Evolutionary conservation across 92 coral and sea anemone species (phyloP).

Genomic region (Porites evermanni): DNA sequence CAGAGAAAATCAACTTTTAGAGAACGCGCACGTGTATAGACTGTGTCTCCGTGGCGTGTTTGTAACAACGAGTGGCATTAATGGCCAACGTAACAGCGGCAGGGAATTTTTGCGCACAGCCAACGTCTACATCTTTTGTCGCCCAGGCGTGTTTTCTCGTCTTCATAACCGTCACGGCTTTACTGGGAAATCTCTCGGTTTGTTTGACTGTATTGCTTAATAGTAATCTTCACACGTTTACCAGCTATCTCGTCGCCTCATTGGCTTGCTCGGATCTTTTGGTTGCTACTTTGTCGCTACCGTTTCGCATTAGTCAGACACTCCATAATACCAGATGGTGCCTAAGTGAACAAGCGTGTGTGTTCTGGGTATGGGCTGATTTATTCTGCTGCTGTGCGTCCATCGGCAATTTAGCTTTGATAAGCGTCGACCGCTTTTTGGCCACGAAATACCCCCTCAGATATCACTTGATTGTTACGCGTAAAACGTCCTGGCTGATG

Average conservation of each 20-base stretch:
- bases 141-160: conserved; percentile 72
- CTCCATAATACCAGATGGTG: conserved; percentile 75
- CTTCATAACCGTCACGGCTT: conserved; percentile 64
- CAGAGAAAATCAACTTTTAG: conserved; percentile 1
- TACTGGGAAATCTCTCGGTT: conserved; percentile 75
- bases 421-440: conserved; percentile 80
- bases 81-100: conserved; percentile 22
- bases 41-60: background rate
- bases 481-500: conserved; percentile 68
- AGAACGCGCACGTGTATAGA: background rate
- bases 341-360: conserved; percentile 64
- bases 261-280: conserved; percentile 78
- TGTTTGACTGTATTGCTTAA: conserved; percentile 72
- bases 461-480: conserved; percentile 74
- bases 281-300: conserved; percentile 76
- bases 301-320: conserved; percentile 83
- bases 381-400: conserved; percentile 81
- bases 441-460: conserved; percentile 85
- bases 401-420: conserved; percentile 78
- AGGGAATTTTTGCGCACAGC: conserved; percentile 40
- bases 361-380: conserved; percentile 83
- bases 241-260: conserved; percentile 82
- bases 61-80: background rate
- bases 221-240: conserved; percentile 74
- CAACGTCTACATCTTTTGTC: conserved; percentile 66